These are phyloP conservation scores for Dendrocopos noguchii DNA, from an alignment of 2,113 vertebrate genomes.

Conservation along the genomic window DNA sequence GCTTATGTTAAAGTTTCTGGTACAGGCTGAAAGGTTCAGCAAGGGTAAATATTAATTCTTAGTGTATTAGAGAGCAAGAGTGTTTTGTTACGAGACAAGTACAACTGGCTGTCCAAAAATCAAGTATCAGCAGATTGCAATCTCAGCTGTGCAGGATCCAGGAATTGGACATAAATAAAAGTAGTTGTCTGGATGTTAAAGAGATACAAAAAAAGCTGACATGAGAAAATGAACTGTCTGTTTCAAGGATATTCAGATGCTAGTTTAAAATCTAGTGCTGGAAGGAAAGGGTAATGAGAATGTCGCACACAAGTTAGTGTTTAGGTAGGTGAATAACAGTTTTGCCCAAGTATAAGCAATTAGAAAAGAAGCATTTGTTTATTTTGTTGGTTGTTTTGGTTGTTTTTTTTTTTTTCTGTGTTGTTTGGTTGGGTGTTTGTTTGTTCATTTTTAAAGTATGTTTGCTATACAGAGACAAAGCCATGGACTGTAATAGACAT, in stretches of 20 bases:
- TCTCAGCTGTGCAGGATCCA: constrained; percentile 43
- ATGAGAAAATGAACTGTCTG: constrained; percentile 63
- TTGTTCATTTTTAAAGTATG: neutral
- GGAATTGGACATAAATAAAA: constrained; percentile 65
- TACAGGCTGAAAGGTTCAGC: constrained; percentile 68
- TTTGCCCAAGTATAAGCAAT: neutral
- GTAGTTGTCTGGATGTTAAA: constrained; percentile 43
- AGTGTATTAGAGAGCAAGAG: constrained; percentile 60
- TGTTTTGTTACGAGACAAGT: constrained; percentile 55
- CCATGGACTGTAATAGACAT: neutral
- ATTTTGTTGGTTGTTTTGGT: neutral
- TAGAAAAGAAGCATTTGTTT: neutral
- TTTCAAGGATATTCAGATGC: constrained; percentile 34
- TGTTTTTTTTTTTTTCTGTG: neutral
- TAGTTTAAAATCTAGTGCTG: constrained; percentile 11
- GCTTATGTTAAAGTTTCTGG: constrained; percentile 74
- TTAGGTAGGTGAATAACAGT: neutral
- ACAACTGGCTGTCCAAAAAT: constrained; percentile 65
- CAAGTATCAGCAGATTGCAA: constrained; percentile 69
- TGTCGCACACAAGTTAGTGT: neutral
- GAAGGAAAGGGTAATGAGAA: neutral
- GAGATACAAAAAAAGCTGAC: constrained; percentile 47
- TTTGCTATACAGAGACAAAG: neutral
- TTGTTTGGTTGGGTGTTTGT: too few relatives aligned
- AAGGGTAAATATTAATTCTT: constrained; percentile 77